Base-by-base conservation (phyloP, 2,888 invertebrate genomes). In the Orthonychiurus folsomi region DNA sequence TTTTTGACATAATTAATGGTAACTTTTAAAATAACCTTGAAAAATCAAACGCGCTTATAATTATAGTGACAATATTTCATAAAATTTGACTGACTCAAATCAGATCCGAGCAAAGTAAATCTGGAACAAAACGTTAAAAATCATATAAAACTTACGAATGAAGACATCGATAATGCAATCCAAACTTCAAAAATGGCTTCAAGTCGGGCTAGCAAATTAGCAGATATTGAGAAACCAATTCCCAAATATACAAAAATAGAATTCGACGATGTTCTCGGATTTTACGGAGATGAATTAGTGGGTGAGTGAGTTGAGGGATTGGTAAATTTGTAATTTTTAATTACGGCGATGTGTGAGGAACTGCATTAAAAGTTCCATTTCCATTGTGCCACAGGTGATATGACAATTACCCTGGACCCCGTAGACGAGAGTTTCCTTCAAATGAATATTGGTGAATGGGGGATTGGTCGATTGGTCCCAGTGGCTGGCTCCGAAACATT, bases 391-490 rank as follows among this genome's bases (percentile, higher is more conserved):
- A 37, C n/a, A 23, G 52, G 52, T 23, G 52, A 52, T 9, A 5
- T 52, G n/a, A 52, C 12, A 23, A 52, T 52, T n/a, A 20, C 3
- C 5, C 20, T 52, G 21, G 52, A 52, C 52, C 5, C 52, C n/a
- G 37, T 9, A 37, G 21, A 52, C 9, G n/a, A 5, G 3, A 3
- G 52, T 12, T 52, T 9, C 26, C 56, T 56, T 56, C 56, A 56
- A 27, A 24, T 56, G 56, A 27, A 56, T n/a, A 23, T 3, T 5
- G 56, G 56, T n/a, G 56, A 56, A 26, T 56, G 15, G 15, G 56
- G 56, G n/a, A 56, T 23, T 12, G 56, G 56, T 3, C 3, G 56
- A n/a, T 27, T 56, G 24, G 5, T 12, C 52, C 21, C 52, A 5
- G 27, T 26, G 27, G 26, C 3, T n/a, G 27, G 27, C 3, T 21